Conservation (phyloP, 2,888 invertebrate genomes). For the Idaea dimidiata region DNA sequence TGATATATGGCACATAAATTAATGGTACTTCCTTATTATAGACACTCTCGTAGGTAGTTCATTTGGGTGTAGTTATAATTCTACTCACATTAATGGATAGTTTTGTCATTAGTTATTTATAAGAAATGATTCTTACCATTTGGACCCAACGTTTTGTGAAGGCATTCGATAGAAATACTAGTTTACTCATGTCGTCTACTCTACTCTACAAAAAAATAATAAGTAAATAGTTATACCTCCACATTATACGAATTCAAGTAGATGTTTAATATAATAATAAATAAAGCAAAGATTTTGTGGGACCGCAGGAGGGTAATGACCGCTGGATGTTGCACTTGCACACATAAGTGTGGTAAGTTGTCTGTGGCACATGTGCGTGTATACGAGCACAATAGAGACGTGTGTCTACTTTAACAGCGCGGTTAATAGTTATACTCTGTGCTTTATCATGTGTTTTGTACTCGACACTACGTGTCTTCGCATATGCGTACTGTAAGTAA, state of each 20-base stretch:
- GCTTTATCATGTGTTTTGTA: background rate
- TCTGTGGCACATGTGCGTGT: background rate
- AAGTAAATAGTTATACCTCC: too few species aligned
- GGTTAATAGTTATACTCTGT: background rate
- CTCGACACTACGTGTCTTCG: too few species aligned
- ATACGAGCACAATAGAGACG: background rate
- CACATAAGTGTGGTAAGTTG: conserved; percentile 4
- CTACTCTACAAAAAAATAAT: too few species aligned
- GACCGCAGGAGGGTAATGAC: conserved; percentile 22
- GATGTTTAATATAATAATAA: background rate
- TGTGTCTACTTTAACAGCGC: background rate
- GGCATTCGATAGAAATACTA: too few species aligned
- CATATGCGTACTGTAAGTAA: background rate
- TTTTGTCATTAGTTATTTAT: too few species aligned
- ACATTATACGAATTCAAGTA: too few species aligned
- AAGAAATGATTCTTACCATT: too few species aligned
- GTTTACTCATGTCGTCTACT: too few species aligned
- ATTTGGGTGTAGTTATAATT: background rate
- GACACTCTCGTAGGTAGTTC: background rate
- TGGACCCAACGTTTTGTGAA: too few species aligned
- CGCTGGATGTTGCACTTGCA: conserved; percentile 22
- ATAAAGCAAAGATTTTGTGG: conserved; percentile 8
- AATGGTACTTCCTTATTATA: background rate
- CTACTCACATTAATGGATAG: too few species aligned
- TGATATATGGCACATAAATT: background rate